Evolutionary conservation across 2,888 invertebrate genomes (phyloP).

Genomic region (Eulithis prunata): DNA sequence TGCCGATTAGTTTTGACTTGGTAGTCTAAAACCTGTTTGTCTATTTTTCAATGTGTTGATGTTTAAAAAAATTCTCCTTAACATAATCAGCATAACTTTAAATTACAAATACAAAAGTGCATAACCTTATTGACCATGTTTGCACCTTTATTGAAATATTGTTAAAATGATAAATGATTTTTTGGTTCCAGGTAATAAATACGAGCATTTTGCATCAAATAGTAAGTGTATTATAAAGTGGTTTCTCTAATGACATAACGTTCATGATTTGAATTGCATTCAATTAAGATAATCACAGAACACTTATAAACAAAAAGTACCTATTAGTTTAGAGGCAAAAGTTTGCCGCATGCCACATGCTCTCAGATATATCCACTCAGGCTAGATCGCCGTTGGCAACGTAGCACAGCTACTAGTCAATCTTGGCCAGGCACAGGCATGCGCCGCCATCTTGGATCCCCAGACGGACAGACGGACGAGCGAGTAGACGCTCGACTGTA

Average conservation of each 20-base stretch:
- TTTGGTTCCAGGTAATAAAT: constrained; percentile 41
- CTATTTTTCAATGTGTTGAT: constrained; percentile 6
- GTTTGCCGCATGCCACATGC: constrained; percentile 66
- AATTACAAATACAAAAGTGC: not conserved
- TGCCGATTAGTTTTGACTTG: constrained; percentile 33
- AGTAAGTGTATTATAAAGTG: constrained; percentile 52
- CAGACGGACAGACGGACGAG: constrained; percentile 67
- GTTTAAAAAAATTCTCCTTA: not conserved
- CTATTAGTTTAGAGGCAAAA: constrained; percentile 72
- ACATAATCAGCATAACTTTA: not conserved
- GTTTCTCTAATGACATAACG: constrained; percentile 52
- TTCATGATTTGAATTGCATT: constrained; percentile 56
- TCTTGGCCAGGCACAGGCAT: constrained; percentile 79
- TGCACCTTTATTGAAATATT: not conserved
- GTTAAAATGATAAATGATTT: constrained; percentile 11
- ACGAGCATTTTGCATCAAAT: constrained; percentile 33
- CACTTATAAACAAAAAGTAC: constrained; percentile 75
- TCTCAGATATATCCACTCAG: constrained; percentile 68
- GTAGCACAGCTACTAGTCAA: constrained; percentile 80
- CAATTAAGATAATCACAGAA: constrained; percentile 65
- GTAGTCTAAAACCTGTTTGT: constrained; percentile 20
- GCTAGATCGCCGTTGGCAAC: constrained; percentile 77
- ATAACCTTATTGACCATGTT: not conserved
- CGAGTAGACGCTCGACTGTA: constrained; percentile 72
- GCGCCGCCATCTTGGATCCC: constrained; percentile 73